These are phyloP conservation scores for Neodon shergylaensis DNA, from an alignment of 2,113 vertebrate genomes.

Conservation along the genomic window DNA sequence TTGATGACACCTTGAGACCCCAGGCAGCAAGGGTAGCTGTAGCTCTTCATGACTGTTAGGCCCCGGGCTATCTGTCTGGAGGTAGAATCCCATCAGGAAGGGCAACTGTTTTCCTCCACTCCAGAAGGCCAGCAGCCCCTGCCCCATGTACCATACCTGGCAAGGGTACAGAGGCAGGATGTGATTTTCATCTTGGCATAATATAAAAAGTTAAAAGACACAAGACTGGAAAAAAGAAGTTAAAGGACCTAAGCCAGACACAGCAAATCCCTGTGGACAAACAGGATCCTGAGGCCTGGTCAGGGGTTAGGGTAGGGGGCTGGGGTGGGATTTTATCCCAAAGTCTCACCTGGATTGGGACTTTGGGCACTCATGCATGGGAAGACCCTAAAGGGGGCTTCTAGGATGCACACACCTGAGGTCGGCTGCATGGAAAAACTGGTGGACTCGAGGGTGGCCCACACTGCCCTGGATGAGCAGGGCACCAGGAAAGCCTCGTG, in stretches of 20 bases:
- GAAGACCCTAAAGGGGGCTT: neutral
- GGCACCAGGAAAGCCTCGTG: neutral
- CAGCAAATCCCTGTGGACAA: neutral
- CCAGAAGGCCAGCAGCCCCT: neutral
- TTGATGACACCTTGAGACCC: neutral
- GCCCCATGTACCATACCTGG: neutral
- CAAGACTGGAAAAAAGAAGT: neutral
- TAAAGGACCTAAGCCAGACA: neutral
- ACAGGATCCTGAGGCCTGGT: neutral
- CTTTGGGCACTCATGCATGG: neutral
- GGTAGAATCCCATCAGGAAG: too few relatives aligned
- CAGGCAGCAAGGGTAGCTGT: neutral
- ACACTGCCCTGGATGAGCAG: neutral
- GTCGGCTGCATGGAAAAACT: neutral
- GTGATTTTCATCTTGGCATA: neutral
- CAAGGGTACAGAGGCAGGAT: neutral
- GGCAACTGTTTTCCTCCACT: neutral
- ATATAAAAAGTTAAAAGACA: neutral
- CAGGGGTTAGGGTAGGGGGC: neutral
- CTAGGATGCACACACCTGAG: rapidly evolving
- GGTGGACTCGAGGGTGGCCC: neutral
- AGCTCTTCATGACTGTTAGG: neutral
- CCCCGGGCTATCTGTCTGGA: neutral
- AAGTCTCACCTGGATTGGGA: neutral
- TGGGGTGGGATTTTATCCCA: neutral